Evolutionary conservation across 2,113 vertebrate species (phyloP).

Genomic region (Dasyurus viverrinus): DNA sequence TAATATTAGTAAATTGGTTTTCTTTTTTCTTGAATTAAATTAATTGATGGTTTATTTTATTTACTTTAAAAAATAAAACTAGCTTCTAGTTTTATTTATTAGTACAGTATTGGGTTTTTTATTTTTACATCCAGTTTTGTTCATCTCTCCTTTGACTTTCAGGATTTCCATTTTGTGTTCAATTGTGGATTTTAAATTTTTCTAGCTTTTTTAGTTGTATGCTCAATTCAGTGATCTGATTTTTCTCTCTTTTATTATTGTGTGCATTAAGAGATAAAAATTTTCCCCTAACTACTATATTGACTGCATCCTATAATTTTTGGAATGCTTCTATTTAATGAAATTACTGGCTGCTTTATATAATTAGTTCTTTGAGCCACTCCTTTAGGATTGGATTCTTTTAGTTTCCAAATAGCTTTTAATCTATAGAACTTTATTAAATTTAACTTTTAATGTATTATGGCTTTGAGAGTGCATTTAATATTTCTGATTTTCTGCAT

Average conservation of each 20-base stretch:
- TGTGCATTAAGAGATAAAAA: not conserved
- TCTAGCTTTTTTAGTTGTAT: not conserved
- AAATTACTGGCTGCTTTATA: not conserved
- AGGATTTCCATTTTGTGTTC: not conserved
- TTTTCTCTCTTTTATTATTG: not conserved
- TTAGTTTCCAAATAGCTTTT: not conserved
- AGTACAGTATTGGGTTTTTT: too few relatives aligned
- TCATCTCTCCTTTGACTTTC: not conserved
- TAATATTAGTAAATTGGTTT: not conserved
- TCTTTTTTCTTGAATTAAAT: not conserved
- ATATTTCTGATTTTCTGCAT: not conserved
- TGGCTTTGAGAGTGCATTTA: not conserved
- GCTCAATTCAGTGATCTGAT: not conserved
- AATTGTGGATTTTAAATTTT: not conserved
- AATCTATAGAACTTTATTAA: not conserved
- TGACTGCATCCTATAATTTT: not conserved
- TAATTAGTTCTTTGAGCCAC: not conserved
- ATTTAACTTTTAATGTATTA: not conserved
- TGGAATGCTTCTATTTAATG: not conserved
- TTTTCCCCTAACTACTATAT: not conserved
- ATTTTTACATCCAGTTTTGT: not conserved
- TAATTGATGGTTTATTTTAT: not conserved
- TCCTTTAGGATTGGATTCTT: too few relatives aligned
- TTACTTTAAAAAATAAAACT: not conserved
- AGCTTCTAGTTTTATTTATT: not conserved